Base-by-base conservation (phyloP, 2,888 invertebrate species). In the Drosophila merina region DNA sequence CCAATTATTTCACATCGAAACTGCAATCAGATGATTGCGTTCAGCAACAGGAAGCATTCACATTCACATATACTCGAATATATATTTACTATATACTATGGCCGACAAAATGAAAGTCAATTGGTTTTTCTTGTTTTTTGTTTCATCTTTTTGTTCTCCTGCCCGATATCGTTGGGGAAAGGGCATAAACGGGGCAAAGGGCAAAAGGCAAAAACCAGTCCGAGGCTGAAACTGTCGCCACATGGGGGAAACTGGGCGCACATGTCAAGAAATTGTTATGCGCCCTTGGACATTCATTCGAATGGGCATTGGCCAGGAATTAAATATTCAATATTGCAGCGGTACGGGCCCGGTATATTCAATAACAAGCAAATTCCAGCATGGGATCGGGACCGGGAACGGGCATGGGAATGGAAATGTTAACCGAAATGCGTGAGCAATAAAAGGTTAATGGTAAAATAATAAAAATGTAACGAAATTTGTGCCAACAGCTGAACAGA, bases 21-120 rank as follows among this genome's bases (percentile, higher is more conserved):
- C 79, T 85, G 86, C 88, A 89, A 89, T 89, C 88, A 88, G 79
- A 81, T 76, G 78, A 88, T 88, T 85, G 86, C 79, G 86, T 80
- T 77, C 88, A 89, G 81, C 75, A 84, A 82, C 85, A 85, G 87
- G 76, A 85, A 76, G 56, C 60, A 54, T 52, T 45, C 44, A 56
- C 51, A 67, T 45, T 28, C 28, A 47, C 49, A 9, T 59, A 28
- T 49, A n/a, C 45, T 20, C 20, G 20, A 20, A 20, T 20, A 20
- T 20, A 25, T 33, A 47, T 51, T 25, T 40, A 30, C 33, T 36
- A 36, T 36, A 12, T n/a, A 36, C n/a, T 6, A 88, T 86, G 78
- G 87, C 81, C 75, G 74, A 77, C 78, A 79, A 77, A 88, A 81
- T 80, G 82, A 87, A 88, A 87, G 85, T 88, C 86, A 86, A 86